These are phyloP conservation scores for Astreopora myriophthalma DNA, from an alignment of 64 coral and sea anemone species.

Conservation along the genomic window DNA sequence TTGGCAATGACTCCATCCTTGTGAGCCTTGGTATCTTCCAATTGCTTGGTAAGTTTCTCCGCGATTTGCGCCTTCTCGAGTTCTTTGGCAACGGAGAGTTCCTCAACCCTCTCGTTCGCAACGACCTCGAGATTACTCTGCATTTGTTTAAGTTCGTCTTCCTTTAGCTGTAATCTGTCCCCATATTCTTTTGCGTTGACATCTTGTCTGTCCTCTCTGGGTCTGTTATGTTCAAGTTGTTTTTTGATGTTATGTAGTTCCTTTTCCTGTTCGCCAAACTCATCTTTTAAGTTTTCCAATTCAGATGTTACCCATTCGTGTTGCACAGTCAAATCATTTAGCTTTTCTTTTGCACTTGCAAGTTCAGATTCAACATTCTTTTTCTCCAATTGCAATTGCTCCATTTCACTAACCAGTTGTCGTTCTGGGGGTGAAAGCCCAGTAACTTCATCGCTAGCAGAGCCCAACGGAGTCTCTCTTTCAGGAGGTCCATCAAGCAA, in stretches of 20 bases:
- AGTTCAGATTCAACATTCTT: not conserved
- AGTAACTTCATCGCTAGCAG: not conserved
- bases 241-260: constrained; percentile 37
- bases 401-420: constrained; percentile 1
- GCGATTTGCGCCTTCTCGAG: constrained; percentile 53
- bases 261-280: constrained; percentile 43
- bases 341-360: constrained; percentile 6
- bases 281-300: constrained; percentile 73
- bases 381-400: constrained; percentile 9
- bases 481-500: not conserved
- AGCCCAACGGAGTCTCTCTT: not conserved
- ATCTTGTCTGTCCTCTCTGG: not conserved
- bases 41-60: constrained; percentile 65
- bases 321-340: constrained; percentile 47
- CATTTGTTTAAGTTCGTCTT: constrained; percentile 32
- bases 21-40: constrained; percentile 65
- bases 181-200: too few relatives aligned
- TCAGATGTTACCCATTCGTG: constrained; percentile 76
- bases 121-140: constrained; percentile 50
- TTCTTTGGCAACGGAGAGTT: constrained; percentile 64
- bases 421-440: not conserved
- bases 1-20: constrained; percentile 88
- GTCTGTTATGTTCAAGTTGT: constrained; percentile 21
- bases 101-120: constrained; percentile 24
- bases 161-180: not conserved